Conservation (phyloP, 2,888 invertebrate species). For the Ectemnius lituratus region DNA sequence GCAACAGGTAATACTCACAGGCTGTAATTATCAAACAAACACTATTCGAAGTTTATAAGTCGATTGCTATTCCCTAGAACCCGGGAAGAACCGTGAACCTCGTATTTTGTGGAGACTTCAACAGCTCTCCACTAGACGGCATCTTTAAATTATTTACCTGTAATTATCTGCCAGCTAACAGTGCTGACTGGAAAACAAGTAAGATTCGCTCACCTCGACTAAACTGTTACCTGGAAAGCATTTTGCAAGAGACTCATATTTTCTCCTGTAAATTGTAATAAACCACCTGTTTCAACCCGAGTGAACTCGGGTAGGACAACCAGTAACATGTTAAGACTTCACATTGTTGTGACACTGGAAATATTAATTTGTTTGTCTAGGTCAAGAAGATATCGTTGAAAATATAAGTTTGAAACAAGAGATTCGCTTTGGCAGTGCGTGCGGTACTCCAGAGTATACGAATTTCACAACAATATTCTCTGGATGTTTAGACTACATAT, state of each 20-base stretch:
- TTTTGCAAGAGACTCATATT: background rate
- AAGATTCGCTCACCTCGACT: slow-evolving; percentile 74
- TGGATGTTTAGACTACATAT: slow-evolving; percentile 95
- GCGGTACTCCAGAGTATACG: slow-evolving; percentile 90
- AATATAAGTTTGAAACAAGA: slow-evolving; percentile 84
- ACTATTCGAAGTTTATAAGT: background rate
- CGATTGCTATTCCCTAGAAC: slow-evolving; percentile 67
- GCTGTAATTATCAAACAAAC: background rate
- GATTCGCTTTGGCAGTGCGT: slow-evolving; percentile 85
- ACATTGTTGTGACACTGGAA: too few species aligned
- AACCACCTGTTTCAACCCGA: background rate
- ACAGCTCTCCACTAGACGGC: slow-evolving; percentile 91
- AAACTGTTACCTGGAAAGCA: background rate
- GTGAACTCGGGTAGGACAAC: too few species aligned
- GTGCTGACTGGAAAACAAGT: slow-evolving; percentile 90
- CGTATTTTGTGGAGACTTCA: slow-evolving; percentile 95
- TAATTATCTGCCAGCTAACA: slow-evolving; percentile 82
- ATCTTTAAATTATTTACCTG: slow-evolving; percentile 88
- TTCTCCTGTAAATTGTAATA: background rate
- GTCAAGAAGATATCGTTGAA: slow-evolving; percentile 77
- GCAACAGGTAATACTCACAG: slow-evolving; percentile 63
- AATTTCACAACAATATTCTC: slow-evolving; percentile 91
- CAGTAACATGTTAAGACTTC: background rate
- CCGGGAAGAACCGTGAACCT: slow-evolving; percentile 81
- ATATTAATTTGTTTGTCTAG: too few species aligned